Evolutionary conservation across 2,888 invertebrate species (phyloP), one percentile per base, ranked within the genome.

Genomic region (Drosophila paracracens): DNA sequence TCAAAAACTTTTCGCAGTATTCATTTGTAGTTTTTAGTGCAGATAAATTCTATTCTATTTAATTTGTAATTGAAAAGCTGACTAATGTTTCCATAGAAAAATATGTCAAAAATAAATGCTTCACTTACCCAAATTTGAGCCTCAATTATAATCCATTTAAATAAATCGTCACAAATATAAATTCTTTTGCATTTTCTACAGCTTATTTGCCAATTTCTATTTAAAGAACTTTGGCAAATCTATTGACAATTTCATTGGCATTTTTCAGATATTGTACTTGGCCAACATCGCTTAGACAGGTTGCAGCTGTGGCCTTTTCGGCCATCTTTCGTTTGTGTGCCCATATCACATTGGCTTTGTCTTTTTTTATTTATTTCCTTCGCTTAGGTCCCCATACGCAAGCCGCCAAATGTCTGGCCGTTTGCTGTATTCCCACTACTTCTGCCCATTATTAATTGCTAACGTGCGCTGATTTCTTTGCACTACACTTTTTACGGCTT

Each of bases 391-490:
- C 90, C 83, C 58, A 70, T 79, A 85, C 90, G 88, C 85, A 76
- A 74, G 73, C 73, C 88, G 72, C 85, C 88, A 87, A 87, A 70
- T 74, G 73, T 82, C 70, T 81, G 67, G 29, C 62, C 54, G 43
- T 65, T 65, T 78, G 73, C 61, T 63, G 63, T 72, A 79, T 73
- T 79, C 66, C 82, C 78, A 72, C 73, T 86, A 75, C 88, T 87
- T 83, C 76, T 56, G 72, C 57, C 88, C 87, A 81, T 90, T 87
- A 87, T 87, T 87, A 90, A 87, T 90, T 87, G 87, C 87, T 81
- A 89, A 89, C 88, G 89, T 87, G 87, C 87, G 90, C 84, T 87
- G 89, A 87, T 90, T 90, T 87, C 84, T 81, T 73, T 83, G 79
- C 79, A 57, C 57, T 86, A 87, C 68, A 69, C 73, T 76, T 86